A percentile compares a stretch with the other conserved stretches of the same genome.
Conservation (phyloP, 2,888 invertebrate genomes). For the Halictus ligatus region DNA sequence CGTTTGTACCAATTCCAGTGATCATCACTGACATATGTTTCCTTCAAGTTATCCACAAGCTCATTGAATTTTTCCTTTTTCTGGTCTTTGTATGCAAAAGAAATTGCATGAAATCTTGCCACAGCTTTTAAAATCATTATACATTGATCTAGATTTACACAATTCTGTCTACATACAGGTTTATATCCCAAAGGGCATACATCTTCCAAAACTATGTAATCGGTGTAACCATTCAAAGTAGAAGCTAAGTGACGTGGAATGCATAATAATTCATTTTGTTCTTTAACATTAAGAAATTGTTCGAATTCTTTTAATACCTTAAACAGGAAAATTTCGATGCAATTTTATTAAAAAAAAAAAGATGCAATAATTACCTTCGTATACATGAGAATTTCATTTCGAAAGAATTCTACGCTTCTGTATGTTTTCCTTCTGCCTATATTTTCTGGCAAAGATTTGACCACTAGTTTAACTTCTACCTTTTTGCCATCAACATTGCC, state of each 20-base stretch:
- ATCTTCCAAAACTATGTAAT: slow-evolving; percentile 84
- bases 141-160: slow-evolving; percentile 77
- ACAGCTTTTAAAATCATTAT: slow-evolving; percentile 80
- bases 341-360: background rate
- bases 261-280: slow-evolving; percentile 65
- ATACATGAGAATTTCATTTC: slow-evolving; percentile 90
- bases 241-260: slow-evolving; percentile 80
- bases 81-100: slow-evolving; percentile 84
- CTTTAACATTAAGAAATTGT: slow-evolving; percentile 74
- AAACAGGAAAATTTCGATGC: slow-evolving; percentile 25
- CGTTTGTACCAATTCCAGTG: slow-evolving; percentile 78
- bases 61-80: slow-evolving; percentile 80
- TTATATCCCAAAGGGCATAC: slow-evolving; percentile 80
- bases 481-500: slow-evolving; percentile 82
- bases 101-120: slow-evolving; percentile 84
- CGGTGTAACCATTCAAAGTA: slow-evolving; percentile 82
- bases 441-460: slow-evolving; percentile 89
- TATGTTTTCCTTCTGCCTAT: slow-evolving; percentile 88
- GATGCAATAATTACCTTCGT: slow-evolving; percentile 67
- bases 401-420: slow-evolving; percentile 88
- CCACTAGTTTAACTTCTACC: slow-evolving; percentile 86
- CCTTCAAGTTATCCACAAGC: slow-evolving; percentile 70
- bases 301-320: slow-evolving; percentile 77
- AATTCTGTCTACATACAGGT: slow-evolving; percentile 76
- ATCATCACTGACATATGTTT: slow-evolving; percentile 77